Conservation (phyloP, 1,140 invertebrate genomes). For the Thaumetopoea pityocampa region DNA sequence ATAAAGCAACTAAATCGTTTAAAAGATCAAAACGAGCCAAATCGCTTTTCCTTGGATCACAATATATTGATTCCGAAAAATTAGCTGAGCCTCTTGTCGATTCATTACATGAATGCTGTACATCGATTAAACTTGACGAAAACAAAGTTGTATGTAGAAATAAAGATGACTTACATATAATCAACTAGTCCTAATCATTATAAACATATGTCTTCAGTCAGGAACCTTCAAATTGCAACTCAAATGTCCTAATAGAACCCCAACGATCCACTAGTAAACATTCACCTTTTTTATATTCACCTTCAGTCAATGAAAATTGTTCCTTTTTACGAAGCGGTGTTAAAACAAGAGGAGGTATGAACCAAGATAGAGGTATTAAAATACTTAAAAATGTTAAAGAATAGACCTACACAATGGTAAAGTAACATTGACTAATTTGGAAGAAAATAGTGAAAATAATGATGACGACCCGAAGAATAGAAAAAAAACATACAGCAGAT, state of each 20-base stretch:
- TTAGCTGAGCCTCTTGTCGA: neutral
- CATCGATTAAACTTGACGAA: neutral
- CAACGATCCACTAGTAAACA: constrained; percentile 6
- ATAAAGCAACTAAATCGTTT: constrained; percentile 1
- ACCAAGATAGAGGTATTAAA: neutral
- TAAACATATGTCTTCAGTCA: neutral
- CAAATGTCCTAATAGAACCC: constrained; percentile 5
- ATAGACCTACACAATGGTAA: constrained; percentile 4
- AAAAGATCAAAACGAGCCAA: constrained; percentile 2
- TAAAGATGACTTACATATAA: constrained; percentile 1
- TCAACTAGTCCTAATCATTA: neutral
- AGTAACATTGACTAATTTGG: constrained; percentile 3
- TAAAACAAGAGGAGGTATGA: constrained; percentile 2
- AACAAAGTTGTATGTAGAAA: neutral
- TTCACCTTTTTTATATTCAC: constrained; percentile 2
- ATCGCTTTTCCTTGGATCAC: constrained; percentile 1
- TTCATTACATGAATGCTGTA: constrained; percentile 2
- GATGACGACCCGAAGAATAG: neutral
- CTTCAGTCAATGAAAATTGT: neutral
- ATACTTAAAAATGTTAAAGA: constrained; percentile 10
- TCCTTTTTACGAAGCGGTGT: constrained; percentile 6
- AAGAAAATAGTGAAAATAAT: constrained; percentile 5
- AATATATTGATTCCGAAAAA: neutral
- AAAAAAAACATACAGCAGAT: neutral
- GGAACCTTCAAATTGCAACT: neutral